Evolutionary conservation across 2,888 invertebrate genomes (phyloP), one percentile per base, ranked within the genome.

Genomic region (Papilio demoleus): DNA sequence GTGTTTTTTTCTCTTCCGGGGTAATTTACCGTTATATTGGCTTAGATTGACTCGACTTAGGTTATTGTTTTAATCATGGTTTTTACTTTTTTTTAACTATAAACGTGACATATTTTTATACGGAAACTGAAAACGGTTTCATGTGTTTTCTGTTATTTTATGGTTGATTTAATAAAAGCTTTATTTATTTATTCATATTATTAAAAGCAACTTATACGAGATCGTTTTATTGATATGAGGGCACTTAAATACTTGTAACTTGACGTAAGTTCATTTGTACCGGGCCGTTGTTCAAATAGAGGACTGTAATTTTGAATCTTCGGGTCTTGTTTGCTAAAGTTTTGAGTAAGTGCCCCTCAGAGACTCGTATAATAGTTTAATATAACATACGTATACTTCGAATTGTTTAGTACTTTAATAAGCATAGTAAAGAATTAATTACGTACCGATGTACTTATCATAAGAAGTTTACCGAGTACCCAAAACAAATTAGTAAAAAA

Each of bases 281-380:
- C 40, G 60, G 59, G 38, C 38, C 40, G 60, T 60, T 40, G 38
- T 60, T 24, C 60, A 60, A 60, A 60, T 24, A 60, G 60, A 60
- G 60, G 38, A 38, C 60, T 40, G 14, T 60, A 40, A 60, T 60
- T 60, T 60, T 60, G 60, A 38, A 40, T 60, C 36, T 40, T 60
- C 24, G 60, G 40, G 60, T 60, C 60, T 60, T 60, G 38, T 60
- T 60, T 60, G 60, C 60, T 36, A 24, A 60, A 60, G 60, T 60
- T 60, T 60, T 38, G 60, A 60, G 38, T 24, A 60, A 60, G 22
- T 19, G 60, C 24, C 60, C 38, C 60, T 60, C 8, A 38, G 60
- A 38, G 53, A 53, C n/a, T 53, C 27, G 50, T 50, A 17, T 9
- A 31, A 53, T n/a, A 53, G 31, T 31, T 53, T 53, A 31, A 50